A percentile compares a stretch with the other conserved stretches of the same genome.
Evolutionary conservation across 2,888 invertebrate genomes (phyloP).

Genomic region (Volucella bombylans): DNA sequence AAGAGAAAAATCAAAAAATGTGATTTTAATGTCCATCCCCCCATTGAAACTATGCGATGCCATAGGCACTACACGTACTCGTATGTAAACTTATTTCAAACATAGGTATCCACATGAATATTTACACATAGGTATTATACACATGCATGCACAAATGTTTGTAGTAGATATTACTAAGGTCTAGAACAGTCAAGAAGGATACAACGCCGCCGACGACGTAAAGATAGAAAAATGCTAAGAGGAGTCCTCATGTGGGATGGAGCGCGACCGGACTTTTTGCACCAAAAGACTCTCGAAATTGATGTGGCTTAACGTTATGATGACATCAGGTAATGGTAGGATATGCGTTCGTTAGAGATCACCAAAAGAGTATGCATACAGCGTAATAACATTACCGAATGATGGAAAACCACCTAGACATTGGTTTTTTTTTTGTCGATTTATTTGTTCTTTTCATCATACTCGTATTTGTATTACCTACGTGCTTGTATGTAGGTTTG

Average conservation of each 20-base stretch:
- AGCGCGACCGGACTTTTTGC: conserved; percentile 51
- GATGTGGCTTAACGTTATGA: conserved; percentile 70
- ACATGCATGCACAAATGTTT: not conserved
- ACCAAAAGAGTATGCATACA: conserved; percentile 38
- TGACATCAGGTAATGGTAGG: conserved; percentile 67
- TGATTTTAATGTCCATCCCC: conserved; percentile 71
- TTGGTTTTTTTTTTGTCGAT: not conserved
- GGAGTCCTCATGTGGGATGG: conserved; percentile 49
- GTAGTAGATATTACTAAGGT: conserved; percentile 45
- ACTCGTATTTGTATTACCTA: too few species aligned
- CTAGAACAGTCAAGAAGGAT: conserved; percentile 51
- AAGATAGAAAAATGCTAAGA: conserved; percentile 66
- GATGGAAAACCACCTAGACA: conserved; percentile 60
- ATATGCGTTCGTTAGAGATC: conserved; percentile 63
- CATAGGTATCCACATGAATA: conserved; percentile 48
- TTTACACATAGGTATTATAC: not conserved
- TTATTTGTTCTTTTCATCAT: conserved; percentile 11
- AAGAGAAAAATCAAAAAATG: conserved; percentile 61
- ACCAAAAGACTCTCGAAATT: conserved; percentile 66
- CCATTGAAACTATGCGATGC: conserved; percentile 61
- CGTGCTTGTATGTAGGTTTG: too few species aligned
- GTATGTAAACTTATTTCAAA: conserved; percentile 26
- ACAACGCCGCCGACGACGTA: conserved; percentile 19
- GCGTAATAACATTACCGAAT: conserved; percentile 53
- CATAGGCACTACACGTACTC: conserved; percentile 58